Evolutionary conservation across 2,888 invertebrate genomes (phyloP).

Genomic region (Hecatera dysodea): DNA sequence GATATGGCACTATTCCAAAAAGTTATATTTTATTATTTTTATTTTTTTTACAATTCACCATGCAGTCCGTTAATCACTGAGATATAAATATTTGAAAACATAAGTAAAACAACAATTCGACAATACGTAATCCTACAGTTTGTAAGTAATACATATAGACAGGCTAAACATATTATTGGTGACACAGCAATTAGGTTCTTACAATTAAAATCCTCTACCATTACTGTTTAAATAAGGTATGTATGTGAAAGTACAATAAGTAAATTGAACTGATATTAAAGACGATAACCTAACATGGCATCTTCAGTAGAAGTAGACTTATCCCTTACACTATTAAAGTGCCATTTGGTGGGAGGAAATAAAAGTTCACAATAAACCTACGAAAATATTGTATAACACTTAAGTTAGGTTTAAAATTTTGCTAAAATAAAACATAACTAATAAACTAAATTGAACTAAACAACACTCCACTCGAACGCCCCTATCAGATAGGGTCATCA

Average conservation of each 20-base stretch:
- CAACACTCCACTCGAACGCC: slow-evolving; percentile 86
- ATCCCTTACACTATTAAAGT: slow-evolving; percentile 76
- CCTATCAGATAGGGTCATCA: slow-evolving; percentile 87
- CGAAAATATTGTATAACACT: slow-evolving; percentile 90
- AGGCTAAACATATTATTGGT: slow-evolving; percentile 89
- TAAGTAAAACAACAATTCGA: slow-evolving; percentile 73
- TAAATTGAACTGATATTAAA: slow-evolving; percentile 80
- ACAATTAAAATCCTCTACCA: slow-evolving; percentile 84
- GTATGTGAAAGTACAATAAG: slow-evolving; percentile 74
- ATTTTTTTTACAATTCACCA: slow-evolving; percentile 65
- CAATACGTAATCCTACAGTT: slow-evolving; percentile 79
- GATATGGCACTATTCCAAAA: slow-evolving; percentile 85
- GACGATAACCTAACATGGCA: slow-evolving; percentile 85
- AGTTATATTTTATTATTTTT: slow-evolving; percentile 65
- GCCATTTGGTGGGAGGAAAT: slow-evolving; percentile 90
- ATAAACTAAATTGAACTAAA: slow-evolving; percentile 91
- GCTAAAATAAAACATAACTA: slow-evolving; percentile 91
- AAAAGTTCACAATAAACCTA: slow-evolving; percentile 88
- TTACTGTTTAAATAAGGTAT: slow-evolving; percentile 78
- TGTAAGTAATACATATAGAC: slow-evolving; percentile 81
- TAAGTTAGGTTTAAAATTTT: slow-evolving; percentile 90
- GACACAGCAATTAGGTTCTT: slow-evolving; percentile 88
- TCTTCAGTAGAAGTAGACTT: slow-evolving; percentile 73
- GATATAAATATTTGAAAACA: slow-evolving; percentile 72
- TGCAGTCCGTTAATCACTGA: slow-evolving; percentile 81